Conservation (phyloP, 2,797 vertebrate species). For the Benthosema pterotum region DNA sequence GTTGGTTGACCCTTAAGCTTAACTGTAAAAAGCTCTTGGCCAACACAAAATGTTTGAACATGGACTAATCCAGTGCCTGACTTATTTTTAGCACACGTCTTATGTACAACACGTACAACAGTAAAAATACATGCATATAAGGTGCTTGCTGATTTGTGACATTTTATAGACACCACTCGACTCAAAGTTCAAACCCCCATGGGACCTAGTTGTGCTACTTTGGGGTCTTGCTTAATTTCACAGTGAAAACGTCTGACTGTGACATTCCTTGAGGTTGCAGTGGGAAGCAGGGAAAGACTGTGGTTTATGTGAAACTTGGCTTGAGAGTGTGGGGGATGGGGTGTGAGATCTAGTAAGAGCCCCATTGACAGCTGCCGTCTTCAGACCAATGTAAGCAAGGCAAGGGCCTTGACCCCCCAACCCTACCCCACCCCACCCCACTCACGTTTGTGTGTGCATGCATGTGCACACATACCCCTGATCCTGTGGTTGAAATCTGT, state of each 20-base stretch:
- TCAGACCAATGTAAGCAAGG: not conserved
- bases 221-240: not conserved
- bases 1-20: no score
- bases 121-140: no score
- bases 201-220: not conserved
- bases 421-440: no score
- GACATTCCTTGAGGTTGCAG: constrained; percentile 10
- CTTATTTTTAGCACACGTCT: no score
- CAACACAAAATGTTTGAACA: no score
- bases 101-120: no score
- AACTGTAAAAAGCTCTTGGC: no score
- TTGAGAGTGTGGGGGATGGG: constrained; percentile 5
- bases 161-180: not conserved
- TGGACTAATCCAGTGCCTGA: no score
- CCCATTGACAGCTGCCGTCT: constrained; percentile 10
- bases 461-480: no score
- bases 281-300: constrained; percentile 2
- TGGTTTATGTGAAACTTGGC: constrained; percentile 4
- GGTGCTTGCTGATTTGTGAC: not conserved
- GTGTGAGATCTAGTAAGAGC: constrained; percentile 15
- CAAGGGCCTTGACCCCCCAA: not conserved
- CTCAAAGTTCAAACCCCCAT: no score
- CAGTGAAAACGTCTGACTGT: constrained; percentile 25
- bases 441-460: no score
- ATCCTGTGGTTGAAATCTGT: not conserved